Evolutionary conservation across 1,140 invertebrate genomes (phyloP), one percentile per base, ranked within the genome.

Genomic region (Cherax quadricarinatus): DNA sequence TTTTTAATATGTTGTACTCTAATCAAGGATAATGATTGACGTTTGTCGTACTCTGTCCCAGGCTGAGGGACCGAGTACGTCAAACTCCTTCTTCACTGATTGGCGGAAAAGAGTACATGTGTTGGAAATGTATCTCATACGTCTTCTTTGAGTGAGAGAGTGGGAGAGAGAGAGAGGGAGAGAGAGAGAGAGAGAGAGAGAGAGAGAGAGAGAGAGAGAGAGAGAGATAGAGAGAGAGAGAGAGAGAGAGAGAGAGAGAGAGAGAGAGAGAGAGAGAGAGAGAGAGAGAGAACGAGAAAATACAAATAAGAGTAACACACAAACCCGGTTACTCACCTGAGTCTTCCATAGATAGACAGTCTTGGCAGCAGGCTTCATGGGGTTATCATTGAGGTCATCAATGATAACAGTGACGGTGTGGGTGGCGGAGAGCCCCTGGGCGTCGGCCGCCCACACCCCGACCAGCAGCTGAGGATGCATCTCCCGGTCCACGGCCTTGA

Each of bases 321-420:
- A 9, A 57, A 1, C 4, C 53, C 9, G 53, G 66, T 5, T 18
- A 70, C 90, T 94, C 95, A 97, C 97, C 96, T 96, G 93, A 94
- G 98, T 99, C 95, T 98, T 98, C 95, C 99, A 99, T 0, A 99
- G 97, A 94, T 98, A 97, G 94, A 99, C 98, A 12, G 79, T 79
- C 57, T 90, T 99, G 1, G 97, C 97, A 0, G 98, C 98, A 0
- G 98, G 97, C 94, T 98, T 97, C 98, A 99, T 99, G 95, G 98
- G 98, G 95, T 99, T 99, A 94, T 99, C 98, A 94, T 99, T 99
- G 0, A 98, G 97, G 94, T 96, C 98, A 94, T 98, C 98, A 94
- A 99, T 99, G 41, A 99, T 97, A 9, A 87, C 9, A 99, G 98
- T 99, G 86, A 97, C 0, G 98, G 95, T 4, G 96, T 97, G 81